Evolutionary conservation across 92 coral and sea anemone species (phyloP).

Genomic region (Zoanthus sansibaricus): DNA sequence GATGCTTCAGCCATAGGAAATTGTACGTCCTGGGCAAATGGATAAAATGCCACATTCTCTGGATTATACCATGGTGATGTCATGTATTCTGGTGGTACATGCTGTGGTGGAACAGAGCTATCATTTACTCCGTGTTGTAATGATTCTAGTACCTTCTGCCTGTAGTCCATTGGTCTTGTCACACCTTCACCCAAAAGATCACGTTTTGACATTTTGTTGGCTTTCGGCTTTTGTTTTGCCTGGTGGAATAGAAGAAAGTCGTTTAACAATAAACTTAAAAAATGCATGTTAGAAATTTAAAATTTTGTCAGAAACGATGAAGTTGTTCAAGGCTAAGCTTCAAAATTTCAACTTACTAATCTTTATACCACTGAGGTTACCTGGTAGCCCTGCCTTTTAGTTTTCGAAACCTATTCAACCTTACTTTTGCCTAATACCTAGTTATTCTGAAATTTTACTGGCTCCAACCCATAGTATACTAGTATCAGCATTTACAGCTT

Average conservation of each 20-base stretch:
- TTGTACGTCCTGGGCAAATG: conserved; percentile 44
- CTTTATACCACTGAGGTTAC: no score
- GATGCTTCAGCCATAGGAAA: conserved; percentile 90
- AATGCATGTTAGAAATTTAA: background rate
- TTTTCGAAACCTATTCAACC: no score
- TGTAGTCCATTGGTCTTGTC: conserved; percentile 73
- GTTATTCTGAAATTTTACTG: no score
- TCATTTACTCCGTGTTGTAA: conserved; percentile 69
- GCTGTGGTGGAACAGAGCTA: conserved; percentile 50
- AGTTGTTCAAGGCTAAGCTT: no score
- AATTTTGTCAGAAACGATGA: no score
- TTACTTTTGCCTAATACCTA: no score
- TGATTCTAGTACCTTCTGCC: conserved; percentile 74
- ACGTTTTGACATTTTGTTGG: conserved; percentile 78
- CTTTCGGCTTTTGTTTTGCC: conserved; percentile 85
- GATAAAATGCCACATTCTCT: conserved; percentile 63
- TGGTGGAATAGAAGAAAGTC: background rate
- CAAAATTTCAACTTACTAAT: no score
- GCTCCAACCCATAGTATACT: no score
- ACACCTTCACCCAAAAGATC: conserved; percentile 96
- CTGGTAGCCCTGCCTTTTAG: no score
- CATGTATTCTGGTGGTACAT: conserved; percentile 39
- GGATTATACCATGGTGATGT: conserved; percentile 74
- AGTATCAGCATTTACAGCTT: no score
- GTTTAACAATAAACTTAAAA: background rate